Conservation (phyloP, 2,113 vertebrate species). For the Carettochelys insculpta region DNA sequence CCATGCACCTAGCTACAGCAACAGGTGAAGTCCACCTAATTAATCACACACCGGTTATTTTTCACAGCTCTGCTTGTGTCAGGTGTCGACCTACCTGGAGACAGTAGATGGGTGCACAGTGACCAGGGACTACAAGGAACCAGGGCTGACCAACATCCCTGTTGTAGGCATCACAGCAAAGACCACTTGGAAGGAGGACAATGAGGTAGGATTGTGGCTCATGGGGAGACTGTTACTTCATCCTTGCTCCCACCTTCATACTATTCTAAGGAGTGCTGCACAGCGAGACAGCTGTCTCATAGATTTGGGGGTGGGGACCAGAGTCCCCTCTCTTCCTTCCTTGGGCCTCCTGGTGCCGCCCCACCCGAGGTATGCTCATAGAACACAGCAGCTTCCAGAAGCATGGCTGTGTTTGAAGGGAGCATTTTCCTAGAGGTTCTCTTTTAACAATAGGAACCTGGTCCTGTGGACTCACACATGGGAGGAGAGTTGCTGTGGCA, state of each 20-base stretch:
- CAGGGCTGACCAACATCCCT: not conserved
- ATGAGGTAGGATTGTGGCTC: not conserved
- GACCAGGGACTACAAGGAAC: not conserved
- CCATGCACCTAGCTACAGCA: not conserved
- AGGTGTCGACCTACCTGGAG: not conserved
- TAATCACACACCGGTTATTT: not conserved
- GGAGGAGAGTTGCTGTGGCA: no score
- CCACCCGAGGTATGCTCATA: not conserved
- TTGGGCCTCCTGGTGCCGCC: not conserved
- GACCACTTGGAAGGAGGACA: not conserved
- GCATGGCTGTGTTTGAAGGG: not conserved
- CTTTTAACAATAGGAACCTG: not conserved
- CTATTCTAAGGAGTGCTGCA: not conserved
- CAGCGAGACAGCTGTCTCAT: not conserved
- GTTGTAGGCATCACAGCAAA: not conserved
- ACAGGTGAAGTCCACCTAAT: not conserved
- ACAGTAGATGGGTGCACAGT: not conserved
- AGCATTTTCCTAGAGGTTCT: not conserved
- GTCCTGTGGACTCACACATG: not conserved
- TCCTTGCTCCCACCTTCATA: not conserved
- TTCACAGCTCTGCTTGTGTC: not conserved
- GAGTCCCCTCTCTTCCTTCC: not conserved
- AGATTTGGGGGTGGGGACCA: not conserved
- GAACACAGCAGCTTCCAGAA: not conserved
- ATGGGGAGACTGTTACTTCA: not conserved